Evolutionary conservation across 1,140 invertebrate species (phyloP), one percentile per base, ranked within the genome.

Genomic region (Caenorhabditis briggsae): DNA sequence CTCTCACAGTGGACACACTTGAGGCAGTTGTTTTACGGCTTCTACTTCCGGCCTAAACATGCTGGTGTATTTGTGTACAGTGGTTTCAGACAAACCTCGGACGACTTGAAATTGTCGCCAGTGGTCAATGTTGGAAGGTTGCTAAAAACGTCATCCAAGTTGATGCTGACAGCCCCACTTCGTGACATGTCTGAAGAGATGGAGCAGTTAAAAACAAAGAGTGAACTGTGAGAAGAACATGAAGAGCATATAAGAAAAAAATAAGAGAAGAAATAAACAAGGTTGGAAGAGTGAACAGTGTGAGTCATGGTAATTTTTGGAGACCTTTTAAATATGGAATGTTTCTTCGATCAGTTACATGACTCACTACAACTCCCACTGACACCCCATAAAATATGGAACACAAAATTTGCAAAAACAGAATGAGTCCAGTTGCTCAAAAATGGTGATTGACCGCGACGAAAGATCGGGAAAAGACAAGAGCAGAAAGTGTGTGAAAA

Each of bases 71-170:
- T 23, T 78, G 20, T 1, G 20, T 5, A 2, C 5, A 70, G 1
- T 2, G 50, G 23, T 70, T 70, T 43, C 33, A 3, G 0, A 20
- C 1, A 46, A 50, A 78, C 70, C 20, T 78, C 70, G 9, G 70
- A 78, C 50, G 43, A 12, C 46, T 78, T 78, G 7, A 53, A 46
- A n/a, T 78, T 78, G n/a, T 18, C 14, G n/a, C 18, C 46, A 50
- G 46, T 20, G 14, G 43, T 53, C 5, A 78, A 5, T 11, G 82
- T 25, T 16, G 74, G 85, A 82, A 86, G 18, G 14, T 70, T 55
- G 20, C 25, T 53, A 53, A 82, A 86, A 20, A 86, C 70, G 78
- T 86, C 85, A 64, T 86, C 85, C 85, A 86, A 82, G 85, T 86
- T 86, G 64, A 86, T 86, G 70, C 25, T 82, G 33, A 55, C 78